These are phyloP conservation scores for Trachymyrmex septentrionalis DNA, from an alignment of 1,140 invertebrate species.

Conservation along the genomic window DNA sequence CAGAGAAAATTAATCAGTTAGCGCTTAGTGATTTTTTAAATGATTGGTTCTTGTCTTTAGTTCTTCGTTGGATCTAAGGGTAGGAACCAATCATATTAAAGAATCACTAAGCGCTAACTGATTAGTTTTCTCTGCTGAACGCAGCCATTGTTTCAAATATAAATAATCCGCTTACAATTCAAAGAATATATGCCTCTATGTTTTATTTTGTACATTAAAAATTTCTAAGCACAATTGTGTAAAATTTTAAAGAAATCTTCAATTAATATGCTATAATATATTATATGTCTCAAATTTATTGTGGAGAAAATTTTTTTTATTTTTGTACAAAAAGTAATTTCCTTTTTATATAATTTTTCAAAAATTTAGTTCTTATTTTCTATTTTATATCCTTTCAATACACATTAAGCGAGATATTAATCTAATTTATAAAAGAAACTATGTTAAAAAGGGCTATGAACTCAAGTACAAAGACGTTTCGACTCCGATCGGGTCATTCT, in stretches of 20 bases:
- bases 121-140: too few species aligned
- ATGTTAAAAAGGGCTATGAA: too few species aligned
- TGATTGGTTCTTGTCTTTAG: too few species aligned
- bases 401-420: not conserved
- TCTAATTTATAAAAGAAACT: not conserved
- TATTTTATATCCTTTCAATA: not conserved
- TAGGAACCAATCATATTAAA: too few species aligned
- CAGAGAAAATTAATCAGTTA: too few species aligned
- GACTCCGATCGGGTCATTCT: too few species aligned
- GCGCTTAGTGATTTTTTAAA: too few species aligned
- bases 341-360: not conserved
- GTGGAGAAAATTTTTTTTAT: not conserved
- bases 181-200: not conserved
- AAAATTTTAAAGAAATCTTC: not conserved
- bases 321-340: not conserved
- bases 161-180: not conserved
- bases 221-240: not conserved
- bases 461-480: too few species aligned
- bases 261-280: not conserved
- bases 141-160: constrained; percentile 1
- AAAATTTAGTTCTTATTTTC: not conserved
- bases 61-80: too few species aligned
- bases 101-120: too few species aligned
- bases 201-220: not conserved
- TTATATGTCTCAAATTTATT: not conserved